Evolutionary conservation across 1,140 invertebrate genomes (phyloP).

Genomic region (Bombus pascuorum): DNA sequence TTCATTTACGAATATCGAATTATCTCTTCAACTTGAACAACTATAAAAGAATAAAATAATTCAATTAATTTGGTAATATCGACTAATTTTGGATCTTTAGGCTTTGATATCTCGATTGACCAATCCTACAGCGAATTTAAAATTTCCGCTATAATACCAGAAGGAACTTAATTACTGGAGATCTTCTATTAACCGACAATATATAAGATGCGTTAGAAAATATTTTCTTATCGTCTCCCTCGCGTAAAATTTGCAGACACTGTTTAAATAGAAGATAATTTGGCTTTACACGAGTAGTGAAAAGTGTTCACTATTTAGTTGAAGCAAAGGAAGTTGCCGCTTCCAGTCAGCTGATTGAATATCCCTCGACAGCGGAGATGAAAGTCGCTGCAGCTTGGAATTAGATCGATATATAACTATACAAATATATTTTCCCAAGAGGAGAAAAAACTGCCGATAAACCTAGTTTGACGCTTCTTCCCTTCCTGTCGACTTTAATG

Average conservation of each 20-base stretch:
- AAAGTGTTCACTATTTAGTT: constrained; percentile 45
- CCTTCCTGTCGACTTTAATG: constrained; percentile 37
- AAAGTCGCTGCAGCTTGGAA: constrained; percentile 39
- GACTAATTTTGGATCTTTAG: neutral
- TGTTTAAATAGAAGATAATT: constrained; percentile 36
- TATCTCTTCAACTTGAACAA: neutral
- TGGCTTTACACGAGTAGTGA: constrained; percentile 9
- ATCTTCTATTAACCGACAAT: constrained; percentile 23
- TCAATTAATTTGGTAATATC: neutral
- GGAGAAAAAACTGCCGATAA: constrained; percentile 29
- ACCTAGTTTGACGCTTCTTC: constrained; percentile 16
- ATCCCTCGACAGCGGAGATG: constrained; percentile 63
- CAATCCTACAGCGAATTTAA: neutral
- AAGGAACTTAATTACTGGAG: constrained; percentile 18
- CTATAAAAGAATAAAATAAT: neutral
- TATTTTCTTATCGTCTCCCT: neutral
- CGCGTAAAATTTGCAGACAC: too few species aligned
- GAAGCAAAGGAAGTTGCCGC: constrained; percentile 52
- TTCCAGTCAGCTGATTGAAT: constrained; percentile 62
- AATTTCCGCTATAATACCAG: neutral
- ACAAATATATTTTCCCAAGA: constrained; percentile 40
- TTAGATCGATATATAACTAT: constrained; percentile 55
- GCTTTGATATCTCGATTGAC: neutral
- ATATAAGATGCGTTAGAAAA: neutral
- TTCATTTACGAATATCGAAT: neutral